Evolutionary conservation across 2,113 vertebrate species (phyloP).

Genomic region (Sula dactylatra): DNA sequence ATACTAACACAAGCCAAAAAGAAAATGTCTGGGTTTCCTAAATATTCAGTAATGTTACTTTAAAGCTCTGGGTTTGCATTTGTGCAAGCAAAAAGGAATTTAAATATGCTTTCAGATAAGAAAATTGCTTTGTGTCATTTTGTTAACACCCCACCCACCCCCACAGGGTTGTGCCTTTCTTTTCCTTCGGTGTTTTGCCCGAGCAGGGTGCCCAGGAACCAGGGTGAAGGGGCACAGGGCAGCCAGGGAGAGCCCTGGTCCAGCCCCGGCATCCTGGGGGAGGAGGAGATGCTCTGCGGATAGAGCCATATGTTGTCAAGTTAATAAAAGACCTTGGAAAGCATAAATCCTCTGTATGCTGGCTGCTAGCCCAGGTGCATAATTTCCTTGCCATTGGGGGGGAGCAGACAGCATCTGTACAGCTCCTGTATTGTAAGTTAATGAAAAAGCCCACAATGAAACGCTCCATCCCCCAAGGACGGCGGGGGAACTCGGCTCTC

Average conservation of each 20-base stretch:
- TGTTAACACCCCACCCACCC: background rate
- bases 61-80: background rate
- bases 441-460: background rate
- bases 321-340: conserved; percentile 59
- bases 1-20: background rate
- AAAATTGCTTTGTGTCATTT: rapidly evolving
- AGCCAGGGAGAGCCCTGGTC: background rate
- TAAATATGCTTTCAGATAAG: background rate
- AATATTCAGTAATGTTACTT: background rate
- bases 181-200: rapidly evolving
- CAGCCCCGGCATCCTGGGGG: background rate
- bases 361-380: conserved; percentile 56
- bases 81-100: background rate
- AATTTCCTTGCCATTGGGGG: background rate
- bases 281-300: background rate
- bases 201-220: background rate
- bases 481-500: rapidly evolving
- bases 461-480: background rate
- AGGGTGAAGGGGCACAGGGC: background rate
- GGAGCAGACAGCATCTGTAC: conserved; percentile 33
- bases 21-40: background rate
- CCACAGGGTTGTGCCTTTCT: rapidly evolving
- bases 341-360: conserved; percentile 44
- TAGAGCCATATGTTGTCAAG: conserved; percentile 62
- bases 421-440: background rate